Conservation (phyloP, 2,113 vertebrate genomes). For the Xenopus laevis region DNA sequence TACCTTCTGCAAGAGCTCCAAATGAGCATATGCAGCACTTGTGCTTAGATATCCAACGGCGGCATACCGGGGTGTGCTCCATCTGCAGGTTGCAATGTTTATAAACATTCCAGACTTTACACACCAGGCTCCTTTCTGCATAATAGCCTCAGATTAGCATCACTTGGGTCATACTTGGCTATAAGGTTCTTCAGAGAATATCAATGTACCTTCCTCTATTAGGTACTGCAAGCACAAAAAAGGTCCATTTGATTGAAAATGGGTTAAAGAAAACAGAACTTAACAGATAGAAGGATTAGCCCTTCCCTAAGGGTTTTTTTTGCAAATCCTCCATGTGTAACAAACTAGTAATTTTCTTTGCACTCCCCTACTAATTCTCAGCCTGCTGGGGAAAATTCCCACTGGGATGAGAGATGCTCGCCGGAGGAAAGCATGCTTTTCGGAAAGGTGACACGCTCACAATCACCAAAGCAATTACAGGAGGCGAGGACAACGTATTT, state of each 20-base stretch:
- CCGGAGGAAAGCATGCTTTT: conserved; percentile 10
- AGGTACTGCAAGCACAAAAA: too few species aligned
- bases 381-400: conserved; percentile 20
- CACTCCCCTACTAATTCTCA: conserved; percentile 26
- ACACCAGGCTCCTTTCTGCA: too few species aligned
- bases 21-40: too few species aligned
- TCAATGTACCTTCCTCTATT: too few species aligned
- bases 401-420: conserved; percentile 18
- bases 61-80: too few species aligned
- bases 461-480: conserved; percentile 32
- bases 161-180: too few species aligned
- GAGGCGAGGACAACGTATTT: conserved; percentile 29
- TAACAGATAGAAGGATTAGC: conserved; percentile 12
- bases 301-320: conserved; percentile 5
- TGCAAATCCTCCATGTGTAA: conserved; percentile 27
- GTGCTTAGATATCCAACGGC: too few species aligned
- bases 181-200: too few species aligned
- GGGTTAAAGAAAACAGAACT: conserved; percentile 2
- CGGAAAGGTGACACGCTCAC: conserved; percentile 26
- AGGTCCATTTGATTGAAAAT: neutral
- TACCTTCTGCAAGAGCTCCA: too few species aligned
- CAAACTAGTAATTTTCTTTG: conserved; percentile 31
- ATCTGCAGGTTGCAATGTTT: too few species aligned
- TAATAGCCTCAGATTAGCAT: too few species aligned
- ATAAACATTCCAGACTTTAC: too few species aligned